phyloP scores from a whole-genome alignment of 1,140 invertebrate species.

The Drosophila nigromelanica region DNA sequence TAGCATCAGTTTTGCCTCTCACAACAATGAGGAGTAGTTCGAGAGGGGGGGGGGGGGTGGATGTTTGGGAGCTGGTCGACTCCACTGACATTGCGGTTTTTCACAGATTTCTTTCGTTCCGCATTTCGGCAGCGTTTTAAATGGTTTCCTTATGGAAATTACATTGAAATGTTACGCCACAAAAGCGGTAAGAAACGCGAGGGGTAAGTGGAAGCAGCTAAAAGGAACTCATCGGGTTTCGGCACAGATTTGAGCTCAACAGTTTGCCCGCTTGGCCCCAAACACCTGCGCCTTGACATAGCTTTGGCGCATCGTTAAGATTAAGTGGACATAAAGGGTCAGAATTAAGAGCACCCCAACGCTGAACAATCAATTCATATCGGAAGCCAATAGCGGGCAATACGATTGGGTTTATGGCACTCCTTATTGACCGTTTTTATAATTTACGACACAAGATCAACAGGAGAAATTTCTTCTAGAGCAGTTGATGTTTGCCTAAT shows the following conservation, averaged over 20 bases:
- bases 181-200: constrained; percentile 14
- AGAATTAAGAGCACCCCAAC: constrained; percentile 9
- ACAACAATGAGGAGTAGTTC: constrained; percentile 45
- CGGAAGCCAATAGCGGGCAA: not conserved
- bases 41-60: too few species aligned
- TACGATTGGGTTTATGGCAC: not conserved
- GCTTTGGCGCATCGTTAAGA: constrained; percentile 27
- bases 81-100: constrained; percentile 63
- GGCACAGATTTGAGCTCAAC: constrained; percentile 60
- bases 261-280: constrained; percentile 25
- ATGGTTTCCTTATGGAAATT: constrained; percentile 70
- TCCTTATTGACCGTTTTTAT: too few species aligned
- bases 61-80: not conserved
- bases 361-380: not conserved
- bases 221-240: constrained; percentile 16
- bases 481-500: too few species aligned
- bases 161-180: constrained; percentile 57
- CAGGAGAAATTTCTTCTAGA: too few species aligned
- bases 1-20: constrained; percentile 66
- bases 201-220: not conserved
- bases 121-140: constrained; percentile 48
- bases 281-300: constrained; percentile 31
- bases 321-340: constrained; percentile 12
- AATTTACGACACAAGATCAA: too few species aligned
- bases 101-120: constrained; percentile 58